Evolutionary conservation across 2,888 invertebrate genomes (phyloP).

Genomic region (Eremobia ochroleuca): DNA sequence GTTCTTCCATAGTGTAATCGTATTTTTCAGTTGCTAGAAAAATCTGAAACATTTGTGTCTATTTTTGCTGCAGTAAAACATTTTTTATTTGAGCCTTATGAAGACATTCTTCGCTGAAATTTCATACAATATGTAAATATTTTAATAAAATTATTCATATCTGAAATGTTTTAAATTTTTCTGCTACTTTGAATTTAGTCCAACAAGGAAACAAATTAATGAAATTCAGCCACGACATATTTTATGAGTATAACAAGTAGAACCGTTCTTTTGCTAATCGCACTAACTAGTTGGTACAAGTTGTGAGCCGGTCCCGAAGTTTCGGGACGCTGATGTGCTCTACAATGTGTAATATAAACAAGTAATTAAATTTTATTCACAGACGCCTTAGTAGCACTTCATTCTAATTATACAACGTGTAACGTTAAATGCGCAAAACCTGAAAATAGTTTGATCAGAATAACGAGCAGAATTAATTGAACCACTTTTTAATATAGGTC

Average conservation of each 20-base stretch:
- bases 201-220: neutral
- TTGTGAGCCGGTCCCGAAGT: conserved; percentile 46
- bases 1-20: conserved; percentile 15
- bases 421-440: too few relatives aligned
- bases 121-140: conserved; percentile 6
- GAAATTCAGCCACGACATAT: conserved; percentile 23
- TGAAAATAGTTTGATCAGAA: too few relatives aligned
- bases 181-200: neutral
- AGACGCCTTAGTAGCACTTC: conserved; percentile 34
- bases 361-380: conserved; percentile 49
- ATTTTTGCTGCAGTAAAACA: conserved; percentile 1
- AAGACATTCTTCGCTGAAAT: conserved; percentile 14
- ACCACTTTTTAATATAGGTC: too few relatives aligned
- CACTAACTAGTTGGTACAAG: conserved; percentile 50
- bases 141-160: neutral
- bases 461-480: too few relatives aligned
- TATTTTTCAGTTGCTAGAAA: conserved; percentile 11
- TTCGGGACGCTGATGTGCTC: conserved; percentile 59
- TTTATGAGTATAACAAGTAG: conserved; percentile 19
- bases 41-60: conserved; percentile 22
- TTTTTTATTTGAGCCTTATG: conserved; percentile 7
- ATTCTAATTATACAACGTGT: conserved; percentile 52
- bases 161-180: neutral
- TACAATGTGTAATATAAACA: conserved; percentile 57
- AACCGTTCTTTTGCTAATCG: conserved; percentile 50